Conservation (phyloP, 2,113 vertebrate genomes). For the Microtus ochrogaster region DNA sequence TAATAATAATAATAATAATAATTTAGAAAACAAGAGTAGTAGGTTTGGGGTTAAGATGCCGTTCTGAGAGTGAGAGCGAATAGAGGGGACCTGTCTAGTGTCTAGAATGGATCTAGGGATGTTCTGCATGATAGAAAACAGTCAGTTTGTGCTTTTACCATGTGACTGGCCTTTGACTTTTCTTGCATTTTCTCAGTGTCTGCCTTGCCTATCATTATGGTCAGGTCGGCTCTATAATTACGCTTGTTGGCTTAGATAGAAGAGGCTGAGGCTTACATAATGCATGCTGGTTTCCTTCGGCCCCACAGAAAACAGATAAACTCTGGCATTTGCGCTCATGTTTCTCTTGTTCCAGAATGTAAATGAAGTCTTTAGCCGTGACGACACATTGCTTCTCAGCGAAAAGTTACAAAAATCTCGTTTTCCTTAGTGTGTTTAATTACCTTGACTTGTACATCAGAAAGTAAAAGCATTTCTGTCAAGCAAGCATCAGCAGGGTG, state of each 20-base stretch:
- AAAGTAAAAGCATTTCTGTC: slow-evolving; percentile 19
- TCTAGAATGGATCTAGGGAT: not conserved
- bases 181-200: not conserved
- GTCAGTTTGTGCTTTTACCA: not conserved
- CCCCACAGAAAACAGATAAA: not conserved
- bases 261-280: not conserved
- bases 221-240: not conserved
- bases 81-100: not conserved
- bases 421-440: not conserved
- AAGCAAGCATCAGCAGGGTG: not conserved
- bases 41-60: not conserved
- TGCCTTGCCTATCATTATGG: not conserved
- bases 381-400: not conserved
- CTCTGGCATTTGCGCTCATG: not conserved
- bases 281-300: slow-evolving; percentile 4
- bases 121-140: not conserved
- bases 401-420: not conserved
- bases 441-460: slow-evolving; percentile 18
- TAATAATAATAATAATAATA: not conserved
- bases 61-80: not conserved
- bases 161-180: not conserved
- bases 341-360: not conserved
- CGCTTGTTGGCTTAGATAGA: slow-evolving; percentile 3
- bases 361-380: not conserved
- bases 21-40: not conserved